phyloP scores from a whole-genome alignment of 2,113 vertebrate species.

The Chelonoidis abingdonii region DNA sequence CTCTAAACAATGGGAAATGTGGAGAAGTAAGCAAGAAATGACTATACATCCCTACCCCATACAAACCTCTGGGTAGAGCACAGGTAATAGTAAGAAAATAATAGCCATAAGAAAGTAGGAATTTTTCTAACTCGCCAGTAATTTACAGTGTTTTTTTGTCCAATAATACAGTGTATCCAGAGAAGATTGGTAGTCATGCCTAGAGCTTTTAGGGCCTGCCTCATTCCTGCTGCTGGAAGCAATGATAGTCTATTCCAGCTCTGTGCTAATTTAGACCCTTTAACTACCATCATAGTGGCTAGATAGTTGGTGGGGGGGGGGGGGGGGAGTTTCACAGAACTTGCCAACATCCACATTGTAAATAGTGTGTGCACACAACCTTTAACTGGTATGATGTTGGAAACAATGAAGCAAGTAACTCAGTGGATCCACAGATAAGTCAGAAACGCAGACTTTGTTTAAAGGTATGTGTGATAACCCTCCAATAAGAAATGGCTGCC shows the following conservation, averaged over 20 bases:
- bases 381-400: not conserved
- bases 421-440: not conserved
- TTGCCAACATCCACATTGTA: not conserved
- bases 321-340: not conserved
- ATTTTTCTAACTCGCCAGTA: not conserved
- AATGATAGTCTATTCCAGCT: not conserved
- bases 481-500: not conserved
- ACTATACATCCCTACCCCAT: rapidly evolving
- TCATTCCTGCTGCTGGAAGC: conserved; percentile 16
- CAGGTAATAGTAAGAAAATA: not conserved
- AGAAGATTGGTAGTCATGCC: not conserved
- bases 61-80: not conserved
- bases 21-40: not conserved
- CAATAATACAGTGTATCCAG: not conserved
- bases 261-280: not conserved
- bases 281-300: not conserved
- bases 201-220: conserved; percentile 16
- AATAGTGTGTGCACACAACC: not conserved
- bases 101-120: not conserved
- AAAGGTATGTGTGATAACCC: not conserved
- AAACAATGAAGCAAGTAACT: rapidly evolving
- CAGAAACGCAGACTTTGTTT: not conserved
- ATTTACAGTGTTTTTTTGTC: not conserved
- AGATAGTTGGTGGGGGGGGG: not conserved
- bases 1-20: not conserved